Conservation (phyloP, 1,140 invertebrate genomes). For the Drosophila lacteicornis region DNA sequence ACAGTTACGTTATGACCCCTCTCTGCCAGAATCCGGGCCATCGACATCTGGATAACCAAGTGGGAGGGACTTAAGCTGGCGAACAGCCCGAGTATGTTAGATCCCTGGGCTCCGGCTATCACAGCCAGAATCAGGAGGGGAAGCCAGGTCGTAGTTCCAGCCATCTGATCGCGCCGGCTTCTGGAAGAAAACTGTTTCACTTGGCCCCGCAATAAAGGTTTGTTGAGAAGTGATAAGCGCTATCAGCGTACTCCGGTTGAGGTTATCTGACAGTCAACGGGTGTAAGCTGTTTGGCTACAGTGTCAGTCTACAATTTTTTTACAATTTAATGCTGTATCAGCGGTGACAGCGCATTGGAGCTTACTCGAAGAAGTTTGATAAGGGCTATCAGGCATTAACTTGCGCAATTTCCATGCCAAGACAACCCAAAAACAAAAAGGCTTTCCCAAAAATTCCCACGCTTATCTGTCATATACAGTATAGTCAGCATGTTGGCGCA, state of each 20-base stretch:
- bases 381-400: not conserved
- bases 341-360: not conserved
- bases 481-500: not conserved
- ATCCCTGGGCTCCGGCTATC: constrained; percentile 27
- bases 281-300: not conserved
- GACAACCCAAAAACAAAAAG: no score
- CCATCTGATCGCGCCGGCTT: constrained; percentile 29
- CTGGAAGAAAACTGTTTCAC: constrained; percentile 23
- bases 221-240: constrained; percentile 8
- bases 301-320: not conserved
- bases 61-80: constrained; percentile 72
- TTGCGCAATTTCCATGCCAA: not conserved
- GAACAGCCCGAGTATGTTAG: constrained; percentile 73
- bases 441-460: constrained; percentile 14
- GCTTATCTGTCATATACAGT: constrained; percentile 6
- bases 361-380: not conserved
- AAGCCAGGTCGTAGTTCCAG: not conserved
- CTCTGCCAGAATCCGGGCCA: constrained; percentile 64
- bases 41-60: constrained; percentile 73
- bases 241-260: constrained; percentile 5
- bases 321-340: not conserved
- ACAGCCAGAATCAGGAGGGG: constrained; percentile 19
- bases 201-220: not conserved
- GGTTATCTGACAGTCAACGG: not conserved
- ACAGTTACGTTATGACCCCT: constrained; percentile 76